Conservation (phyloP, 2,113 vertebrate species). For the Platanista minor region DNA sequence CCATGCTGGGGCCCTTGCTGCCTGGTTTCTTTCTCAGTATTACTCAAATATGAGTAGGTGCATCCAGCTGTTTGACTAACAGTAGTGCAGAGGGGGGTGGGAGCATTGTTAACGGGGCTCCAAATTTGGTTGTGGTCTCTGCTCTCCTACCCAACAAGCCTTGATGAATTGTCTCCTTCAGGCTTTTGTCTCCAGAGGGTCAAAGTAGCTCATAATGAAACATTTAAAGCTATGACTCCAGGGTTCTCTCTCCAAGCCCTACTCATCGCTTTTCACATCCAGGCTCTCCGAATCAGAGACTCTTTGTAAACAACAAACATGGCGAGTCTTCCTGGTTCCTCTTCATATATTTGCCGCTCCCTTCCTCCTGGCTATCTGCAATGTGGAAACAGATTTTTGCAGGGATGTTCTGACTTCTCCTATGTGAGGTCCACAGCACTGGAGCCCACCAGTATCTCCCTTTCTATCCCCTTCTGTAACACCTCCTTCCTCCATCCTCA, state of each 20-base stretch:
- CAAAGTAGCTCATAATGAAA: background rate
- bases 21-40: background rate
- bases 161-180: background rate
- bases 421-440: background rate
- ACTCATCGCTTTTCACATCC: background rate
- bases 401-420: background rate
- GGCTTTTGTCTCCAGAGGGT: background rate
- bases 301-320: background rate
- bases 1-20: accelerated
- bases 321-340: accelerated
- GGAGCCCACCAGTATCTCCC: background rate
- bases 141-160: background rate
- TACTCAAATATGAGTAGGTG: background rate
- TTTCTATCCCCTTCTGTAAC: background rate
- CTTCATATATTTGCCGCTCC: background rate
- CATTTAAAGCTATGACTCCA: background rate
- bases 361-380: background rate
- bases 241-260: background rate
- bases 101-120: background rate
- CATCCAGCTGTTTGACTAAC: background rate
- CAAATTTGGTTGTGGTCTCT: background rate
- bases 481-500: background rate
- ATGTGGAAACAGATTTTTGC: background rate
- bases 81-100: accelerated
- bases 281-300: background rate